Conservation (phyloP, 1,140 invertebrate genomes). For the Drosophila nikananu region DNA sequence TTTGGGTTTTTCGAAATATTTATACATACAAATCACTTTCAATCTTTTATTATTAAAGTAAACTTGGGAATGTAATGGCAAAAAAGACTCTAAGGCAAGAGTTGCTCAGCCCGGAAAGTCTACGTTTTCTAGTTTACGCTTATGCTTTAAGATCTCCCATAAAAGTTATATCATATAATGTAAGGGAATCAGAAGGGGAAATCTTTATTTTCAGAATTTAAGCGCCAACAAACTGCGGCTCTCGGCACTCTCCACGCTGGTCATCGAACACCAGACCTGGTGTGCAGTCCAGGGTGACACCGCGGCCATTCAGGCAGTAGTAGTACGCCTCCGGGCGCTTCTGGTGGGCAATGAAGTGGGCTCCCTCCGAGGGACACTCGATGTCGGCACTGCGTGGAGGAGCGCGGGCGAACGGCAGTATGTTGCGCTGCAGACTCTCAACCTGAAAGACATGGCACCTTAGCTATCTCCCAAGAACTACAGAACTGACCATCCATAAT, state of each 20-base stretch:
- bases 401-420: constrained; percentile 56
- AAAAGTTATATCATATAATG: background rate
- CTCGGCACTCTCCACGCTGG: constrained; percentile 56
- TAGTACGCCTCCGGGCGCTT: constrained; percentile 68
- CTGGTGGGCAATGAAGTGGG: constrained; percentile 66
- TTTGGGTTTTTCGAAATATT: background rate
- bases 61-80: background rate
- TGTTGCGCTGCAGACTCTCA: constrained; percentile 67
- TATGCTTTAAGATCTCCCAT: background rate
- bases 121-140: background rate
- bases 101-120: background rate
- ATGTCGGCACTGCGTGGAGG: constrained; percentile 72
- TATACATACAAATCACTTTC: too few species aligned
- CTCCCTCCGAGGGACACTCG: constrained; percentile 61
- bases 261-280: constrained; percentile 72
- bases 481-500: background rate
- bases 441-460: constrained; percentile 41
- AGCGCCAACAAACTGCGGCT: constrained; percentile 30
- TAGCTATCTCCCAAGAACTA: background rate
- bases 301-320: constrained; percentile 69
- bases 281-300: constrained; percentile 72
- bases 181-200: background rate
- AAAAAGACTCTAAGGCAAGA: background rate
- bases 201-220: constrained; percentile 28
- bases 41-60: background rate